Base-by-base conservation (phyloP, 2,113 vertebrate species). In the Myotis davidii region DNA sequence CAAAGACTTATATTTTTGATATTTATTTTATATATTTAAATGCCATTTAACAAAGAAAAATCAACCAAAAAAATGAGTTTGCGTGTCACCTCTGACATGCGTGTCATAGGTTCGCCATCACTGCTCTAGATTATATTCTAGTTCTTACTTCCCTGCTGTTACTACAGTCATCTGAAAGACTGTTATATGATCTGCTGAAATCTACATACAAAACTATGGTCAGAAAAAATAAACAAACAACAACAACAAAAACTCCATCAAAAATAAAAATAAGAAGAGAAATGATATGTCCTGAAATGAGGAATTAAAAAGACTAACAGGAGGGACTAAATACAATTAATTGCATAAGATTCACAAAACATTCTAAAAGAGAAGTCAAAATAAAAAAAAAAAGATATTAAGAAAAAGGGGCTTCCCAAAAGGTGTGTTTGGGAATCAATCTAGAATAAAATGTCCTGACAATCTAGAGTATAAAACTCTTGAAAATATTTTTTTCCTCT, bases 401-500 rank as follows among this genome's bases (percentile, higher is more conserved):
- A 48, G 69, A 69, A 88, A 88, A 64, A 32, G 29, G 16, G 32
- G 23, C 34, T 29, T 54, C 29, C n/a, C n/a, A 52, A 25, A 0
- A 27, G 17, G 18, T 25, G 1, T 85, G 73, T 64, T 37, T 91
- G 48, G 50, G 59, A 95, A 65, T 64, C 27, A 39, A 8, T 20
- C 82, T 54, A 89, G 29, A 87, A 95, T 73, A 65, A 83, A 91
- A 81, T 39, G 21, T 21, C 48, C 21, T n/a, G 69, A 82, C 4
- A 56, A 72, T 73, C 21, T 73, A 83, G 48, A 74, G 6, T 64
- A 64, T 72, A 91, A 86, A 27, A 78, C 5, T 70, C 67, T 42
- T 64, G 7, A 85, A 95, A 86, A 54, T 84, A 92, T 9, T 81
- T 92, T 86, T 69, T 59, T 45, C 16, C 17, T 93, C 6, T 82